Evolutionary conservation across 2,113 vertebrate species (phyloP).

Genomic region (Cyprinodon variegatus): DNA sequence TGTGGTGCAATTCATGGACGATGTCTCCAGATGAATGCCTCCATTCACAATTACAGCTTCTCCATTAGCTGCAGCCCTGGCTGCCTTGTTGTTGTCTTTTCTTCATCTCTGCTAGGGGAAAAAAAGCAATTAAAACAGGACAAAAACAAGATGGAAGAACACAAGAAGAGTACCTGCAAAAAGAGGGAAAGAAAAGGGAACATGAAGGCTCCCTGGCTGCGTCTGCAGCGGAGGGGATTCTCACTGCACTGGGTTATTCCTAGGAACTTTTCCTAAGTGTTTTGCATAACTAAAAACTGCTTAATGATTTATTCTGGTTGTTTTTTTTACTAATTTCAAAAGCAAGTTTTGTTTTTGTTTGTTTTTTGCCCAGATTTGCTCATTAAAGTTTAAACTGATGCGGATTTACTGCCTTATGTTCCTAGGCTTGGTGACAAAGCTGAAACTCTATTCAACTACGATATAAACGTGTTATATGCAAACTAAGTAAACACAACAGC

Average conservation of each 20-base stretch:
- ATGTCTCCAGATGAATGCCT: constrained; percentile 78
- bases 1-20: constrained; percentile 72
- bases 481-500: no score
- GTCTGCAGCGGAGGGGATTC: constrained; percentile 26
- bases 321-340: not conserved
- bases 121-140: constrained; percentile 78
- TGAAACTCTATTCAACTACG: no score
- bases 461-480: no score
- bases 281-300: constrained; percentile 22
- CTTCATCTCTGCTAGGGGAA: constrained; percentile 56
- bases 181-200: constrained; percentile 31
- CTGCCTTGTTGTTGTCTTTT: constrained; percentile 74
- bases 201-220: constrained; percentile 13
- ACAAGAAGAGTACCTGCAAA: constrained; percentile 64
- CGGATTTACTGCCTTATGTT: no score
- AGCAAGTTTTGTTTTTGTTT: not conserved
- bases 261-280: constrained; percentile 42
- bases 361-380: no score
- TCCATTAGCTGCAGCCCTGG: constrained; percentile 73
- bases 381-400: no score
- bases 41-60: constrained; percentile 80
- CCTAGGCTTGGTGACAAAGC: no score
- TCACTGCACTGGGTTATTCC: constrained; percentile 16
- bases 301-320: not conserved
- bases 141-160: constrained; percentile 72